Percentiles rank a stretch among this genome's conserved stretches.
Conservation (phyloP, 1,140 invertebrate genomes). For the Aricia agestis region DNA sequence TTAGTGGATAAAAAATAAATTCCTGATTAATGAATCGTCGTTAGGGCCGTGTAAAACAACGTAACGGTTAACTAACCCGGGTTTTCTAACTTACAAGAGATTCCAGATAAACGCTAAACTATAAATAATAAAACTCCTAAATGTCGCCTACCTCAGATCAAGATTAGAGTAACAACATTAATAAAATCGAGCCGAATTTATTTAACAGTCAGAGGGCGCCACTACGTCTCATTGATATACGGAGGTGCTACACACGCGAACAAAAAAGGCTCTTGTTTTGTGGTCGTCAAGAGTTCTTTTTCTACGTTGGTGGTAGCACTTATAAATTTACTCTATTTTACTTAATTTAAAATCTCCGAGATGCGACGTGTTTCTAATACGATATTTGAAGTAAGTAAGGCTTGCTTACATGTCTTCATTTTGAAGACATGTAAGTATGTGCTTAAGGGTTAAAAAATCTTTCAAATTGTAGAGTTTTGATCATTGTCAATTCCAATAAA, state of each 20-base stretch:
- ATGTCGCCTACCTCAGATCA: conserved; percentile 54
- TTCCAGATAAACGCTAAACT: conserved; percentile 53
- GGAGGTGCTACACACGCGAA: conserved; percentile 19
- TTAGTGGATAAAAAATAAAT: conserved; percentile 13
- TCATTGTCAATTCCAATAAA: not conserved
- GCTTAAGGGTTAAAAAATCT: too few species aligned
- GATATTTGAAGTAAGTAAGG: conserved; percentile 14
- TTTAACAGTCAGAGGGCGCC: conserved; percentile 60
- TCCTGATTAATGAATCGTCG: conserved; percentile 19
- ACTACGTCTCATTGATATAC: conserved; percentile 58
- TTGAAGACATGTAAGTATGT: too few species aligned
- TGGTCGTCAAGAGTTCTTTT: not conserved
- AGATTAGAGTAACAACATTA: conserved; percentile 65
- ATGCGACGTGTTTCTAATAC: conserved; percentile 6
- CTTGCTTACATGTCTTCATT: too few species aligned
- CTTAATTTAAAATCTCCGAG: not conserved
- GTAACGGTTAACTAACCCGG: conserved; percentile 44
- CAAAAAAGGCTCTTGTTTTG: conserved; percentile 11
- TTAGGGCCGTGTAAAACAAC: conserved; percentile 25
- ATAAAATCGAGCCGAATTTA: conserved; percentile 66
- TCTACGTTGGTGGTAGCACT: not conserved
- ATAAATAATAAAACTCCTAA: conserved; percentile 72
- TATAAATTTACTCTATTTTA: not conserved
- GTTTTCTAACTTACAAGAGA: conserved; percentile 51
- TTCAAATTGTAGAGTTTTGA: not conserved